Evolutionary conservation across 2,113 vertebrate genomes (phyloP).

Genomic region (Hemibagrus wyckioides): DNA sequence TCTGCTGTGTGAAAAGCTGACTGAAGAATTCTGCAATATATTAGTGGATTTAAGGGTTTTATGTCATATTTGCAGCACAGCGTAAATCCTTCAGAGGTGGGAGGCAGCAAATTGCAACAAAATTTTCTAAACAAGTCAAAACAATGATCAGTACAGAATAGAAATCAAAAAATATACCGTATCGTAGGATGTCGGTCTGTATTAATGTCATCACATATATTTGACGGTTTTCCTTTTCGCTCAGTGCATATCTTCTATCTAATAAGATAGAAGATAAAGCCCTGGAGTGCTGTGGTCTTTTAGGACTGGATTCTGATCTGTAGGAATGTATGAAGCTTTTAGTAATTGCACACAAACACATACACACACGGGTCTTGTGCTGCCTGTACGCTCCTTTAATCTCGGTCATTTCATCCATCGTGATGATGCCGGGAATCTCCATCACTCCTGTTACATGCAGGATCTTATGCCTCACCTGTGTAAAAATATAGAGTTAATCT

Average conservation of each 20-base stretch:
- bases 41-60: constrained; percentile 1
- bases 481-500: background rate
- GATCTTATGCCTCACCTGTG: background rate
- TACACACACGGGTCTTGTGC: background rate
- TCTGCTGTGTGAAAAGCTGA: constrained; percentile 3
- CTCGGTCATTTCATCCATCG: constrained; percentile 28
- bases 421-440: constrained; percentile 25
- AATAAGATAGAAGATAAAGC: background rate
- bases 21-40: constrained; percentile 15
- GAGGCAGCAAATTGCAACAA: constrained; percentile 12
- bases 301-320: background rate
- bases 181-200: background rate
- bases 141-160: background rate
- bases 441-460: background rate
- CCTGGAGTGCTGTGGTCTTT: background rate
- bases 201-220: background rate
- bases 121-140: background rate
- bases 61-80: background rate
- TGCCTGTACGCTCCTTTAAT: constrained; percentile 29
- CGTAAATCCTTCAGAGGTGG: constrained; percentile 13
- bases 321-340: background rate
- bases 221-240: background rate
- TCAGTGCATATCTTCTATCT: background rate
- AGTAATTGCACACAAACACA: background rate
- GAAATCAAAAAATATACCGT: background rate